Base-by-base conservation (phyloP, 2,888 invertebrate genomes). In the Nomada flava region DNA sequence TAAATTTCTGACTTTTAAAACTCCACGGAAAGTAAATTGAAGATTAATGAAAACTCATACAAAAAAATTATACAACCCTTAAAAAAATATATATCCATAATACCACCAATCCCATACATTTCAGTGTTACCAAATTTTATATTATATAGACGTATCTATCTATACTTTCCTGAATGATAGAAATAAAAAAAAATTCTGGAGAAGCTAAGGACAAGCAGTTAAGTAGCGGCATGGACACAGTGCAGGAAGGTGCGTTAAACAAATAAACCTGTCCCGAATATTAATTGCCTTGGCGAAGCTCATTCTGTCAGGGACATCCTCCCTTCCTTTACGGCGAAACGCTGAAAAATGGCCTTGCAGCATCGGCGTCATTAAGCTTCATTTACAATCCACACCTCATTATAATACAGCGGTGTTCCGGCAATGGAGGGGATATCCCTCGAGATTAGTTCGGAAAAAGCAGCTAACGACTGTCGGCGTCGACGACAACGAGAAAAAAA, bases 381-480 rank as follows among this genome's bases (percentile, higher is more conserved):
- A 91, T 92, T 93, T 92, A 91, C 92, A 91, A 91, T 92, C 92
- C 91, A 90, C 92, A 92, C 91, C 92, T 92, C 91, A 89, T 92
- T 90, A 91, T 89, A 89, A 91, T 90, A 92, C 91, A 83, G 88
- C 86, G 86, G 86, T 69, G 47, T 64, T 70, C 15, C 20, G 68
- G 73, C 68, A 77, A 70, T 76, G 77, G 77, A 52, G 82, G 82
- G 88, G 84, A 83, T 84, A 84, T 86, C 86, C 88, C 84, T 89
- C 81, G 86, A 90, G 86, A 91, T 91, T 91, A 90, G 89, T 83
- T 84, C 79, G 88, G 89, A 91, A 91, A 91, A 89, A 91, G 91
- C 82, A 86, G 89, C 91, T 91, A 92, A 92, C 92, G 92, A 91
- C 89, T 83, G 88, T 75, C 86, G 85, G 89, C 87, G 86, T 84